Base-by-base conservation (phyloP, 2,797 vertebrate genomes). In the Silurus lanzhouensis region DNA sequence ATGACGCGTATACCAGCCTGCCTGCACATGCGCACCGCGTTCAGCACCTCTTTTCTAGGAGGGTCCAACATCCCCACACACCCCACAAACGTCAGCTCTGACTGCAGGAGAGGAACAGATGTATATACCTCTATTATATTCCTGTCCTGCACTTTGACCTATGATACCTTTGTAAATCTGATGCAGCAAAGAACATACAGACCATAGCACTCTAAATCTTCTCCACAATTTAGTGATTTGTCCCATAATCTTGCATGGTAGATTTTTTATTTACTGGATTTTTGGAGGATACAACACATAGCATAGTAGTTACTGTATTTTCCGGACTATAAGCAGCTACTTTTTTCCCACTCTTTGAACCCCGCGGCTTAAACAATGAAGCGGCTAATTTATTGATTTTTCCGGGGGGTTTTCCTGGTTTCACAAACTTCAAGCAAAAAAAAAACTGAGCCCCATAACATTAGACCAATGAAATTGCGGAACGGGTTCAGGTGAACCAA, bases 61-160 rank as follows among this genome's bases (percentile, higher is more conserved):
- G 95, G 95, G 87, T 96, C 95, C 90, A 96, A 87, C 95, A 96
- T 96, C 31, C 95, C 95, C 86, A 96, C 95, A 12, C 95, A 96
- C 68, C 95, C 95, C 68, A 96, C 94, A 27, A 96, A 96, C 2
- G 95, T 96, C 91, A 96, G 89, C 87, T 96, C 94, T 0, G 92
- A 93, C 95, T 96, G 82, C 3, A 66, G 68, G 31, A 82, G 19
- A n/a, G 17, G 48, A 58, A 81, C 25, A 81, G 12, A 55, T 27
- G 13, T 79, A 63, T 15, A 63, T 5, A 46, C 20, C 10, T 6
- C 2, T 3, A n/a, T 25, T 7, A 64, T 22, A 12, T 58, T 58
- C 3, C 60, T 48, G 15, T n/a, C 15, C 22, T 20, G 13, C 3
- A 31, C 10, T 63, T 71, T 80, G 8, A 1, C 5, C 14, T 27